Evolutionary conservation across 2,113 vertebrate species (phyloP).

Genomic region (Bombycilla garrulus): DNA sequence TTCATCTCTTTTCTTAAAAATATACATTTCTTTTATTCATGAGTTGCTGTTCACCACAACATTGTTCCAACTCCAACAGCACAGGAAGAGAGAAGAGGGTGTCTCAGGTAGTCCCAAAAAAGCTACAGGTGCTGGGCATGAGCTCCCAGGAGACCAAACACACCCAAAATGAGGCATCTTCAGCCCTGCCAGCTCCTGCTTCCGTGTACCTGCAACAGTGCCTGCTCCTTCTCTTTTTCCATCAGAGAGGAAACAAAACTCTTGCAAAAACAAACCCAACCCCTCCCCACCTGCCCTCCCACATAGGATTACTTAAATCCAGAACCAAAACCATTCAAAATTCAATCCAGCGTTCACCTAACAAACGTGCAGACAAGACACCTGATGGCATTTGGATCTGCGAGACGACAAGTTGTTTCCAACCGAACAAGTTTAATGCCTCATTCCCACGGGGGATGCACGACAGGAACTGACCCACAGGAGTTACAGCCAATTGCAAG

Average conservation of each 20-base stretch:
- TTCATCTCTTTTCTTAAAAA: slow-evolving; percentile 39
- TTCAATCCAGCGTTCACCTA: background rate
- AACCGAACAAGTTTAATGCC: slow-evolving; percentile 28
- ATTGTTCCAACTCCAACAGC: background rate
- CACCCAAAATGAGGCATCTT: background rate
- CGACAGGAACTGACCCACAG: background rate
- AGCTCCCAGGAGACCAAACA: background rate
- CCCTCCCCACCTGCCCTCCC: background rate
- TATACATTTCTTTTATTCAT: slow-evolving; percentile 29
- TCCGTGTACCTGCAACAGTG: background rate
- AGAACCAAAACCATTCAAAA: background rate
- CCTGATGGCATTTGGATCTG: background rate
- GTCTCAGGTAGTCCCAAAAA: fast-evolving
- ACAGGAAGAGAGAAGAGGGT: background rate
- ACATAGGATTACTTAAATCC: background rate
- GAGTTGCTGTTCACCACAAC: background rate
- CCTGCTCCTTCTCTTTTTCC: background rate
- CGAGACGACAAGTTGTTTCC: background rate
- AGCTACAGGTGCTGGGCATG: background rate
- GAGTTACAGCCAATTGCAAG: slow-evolving; percentile 29
- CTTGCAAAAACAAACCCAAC: background rate
- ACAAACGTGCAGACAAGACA: background rate
- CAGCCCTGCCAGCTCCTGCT: background rate
- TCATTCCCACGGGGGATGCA: slow-evolving; percentile 6
- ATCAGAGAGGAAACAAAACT: background rate